phyloP scores from a whole-genome alignment of 1,140 invertebrate genomes.

The Aplysia californica region DNA sequence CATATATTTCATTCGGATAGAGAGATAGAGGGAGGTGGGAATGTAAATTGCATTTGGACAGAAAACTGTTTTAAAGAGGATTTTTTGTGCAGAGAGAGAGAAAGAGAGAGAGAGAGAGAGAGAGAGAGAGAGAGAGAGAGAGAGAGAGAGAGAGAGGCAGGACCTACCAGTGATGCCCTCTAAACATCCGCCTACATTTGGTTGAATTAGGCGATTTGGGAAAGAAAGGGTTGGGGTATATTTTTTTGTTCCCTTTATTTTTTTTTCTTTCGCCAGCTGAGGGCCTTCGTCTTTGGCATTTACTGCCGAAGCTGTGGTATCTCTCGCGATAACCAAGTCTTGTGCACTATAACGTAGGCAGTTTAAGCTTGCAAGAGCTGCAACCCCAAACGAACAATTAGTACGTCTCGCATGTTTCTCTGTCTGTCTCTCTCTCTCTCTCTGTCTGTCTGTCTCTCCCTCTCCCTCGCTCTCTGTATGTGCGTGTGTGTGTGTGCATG shows the following conservation, averaged over 20 bases:
- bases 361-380: too few relatives aligned
- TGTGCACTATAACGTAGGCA: too few relatives aligned
- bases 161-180: too few relatives aligned
- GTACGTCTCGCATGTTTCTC: background rate
- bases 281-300: too few relatives aligned
- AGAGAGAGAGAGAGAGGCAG: background rate
- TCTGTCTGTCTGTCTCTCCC: constrained; percentile 16
- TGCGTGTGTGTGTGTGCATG: constrained; percentile 8
- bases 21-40: too few relatives aligned
- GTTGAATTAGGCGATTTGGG: background rate
- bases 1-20: too few relatives aligned
- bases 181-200: background rate
- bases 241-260: background rate
- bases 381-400: too few relatives aligned
- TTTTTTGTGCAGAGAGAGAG: too few relatives aligned
- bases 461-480: constrained; percentile 10
- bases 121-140: background rate
- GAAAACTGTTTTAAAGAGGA: too few relatives aligned
- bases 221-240: background rate
- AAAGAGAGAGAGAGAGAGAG: background rate
- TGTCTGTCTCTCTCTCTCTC: constrained; percentile 11
- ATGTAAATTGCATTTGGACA: too few relatives aligned
- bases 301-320: too few relatives aligned
- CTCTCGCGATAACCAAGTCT: too few relatives aligned
- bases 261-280: background rate